A percentile compares a stretch with the other conserved stretches of the same genome.
Evolutionary conservation across 2,113 vertebrate species (phyloP).

Genomic region (Macrotis lagotis): DNA sequence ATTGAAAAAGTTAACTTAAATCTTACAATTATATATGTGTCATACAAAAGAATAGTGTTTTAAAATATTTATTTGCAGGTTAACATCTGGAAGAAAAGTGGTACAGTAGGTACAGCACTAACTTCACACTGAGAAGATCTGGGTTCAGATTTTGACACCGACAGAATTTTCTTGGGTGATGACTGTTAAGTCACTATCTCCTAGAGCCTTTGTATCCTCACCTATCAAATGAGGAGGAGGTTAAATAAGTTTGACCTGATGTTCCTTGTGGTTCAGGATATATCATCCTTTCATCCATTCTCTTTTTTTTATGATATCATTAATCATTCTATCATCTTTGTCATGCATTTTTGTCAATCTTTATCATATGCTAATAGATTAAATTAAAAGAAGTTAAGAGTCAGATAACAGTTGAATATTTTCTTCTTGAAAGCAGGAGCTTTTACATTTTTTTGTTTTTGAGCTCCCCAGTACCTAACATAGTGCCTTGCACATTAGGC

Average conservation of each 20-base stretch:
- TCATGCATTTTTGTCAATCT: neutral
- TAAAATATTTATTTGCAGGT: neutral
- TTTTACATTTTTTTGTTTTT: neutral
- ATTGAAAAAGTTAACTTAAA: neutral
- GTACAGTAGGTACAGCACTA: neutral
- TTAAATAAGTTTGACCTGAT: neutral
- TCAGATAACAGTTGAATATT: neutral
- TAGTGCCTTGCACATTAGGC: neutral
- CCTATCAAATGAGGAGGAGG: too few species aligned
- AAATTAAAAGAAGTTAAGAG: neutral
- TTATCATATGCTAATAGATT: neutral
- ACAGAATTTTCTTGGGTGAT: too few species aligned
- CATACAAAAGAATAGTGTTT: neutral
- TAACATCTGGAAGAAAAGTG: neutral
- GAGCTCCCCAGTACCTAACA: neutral
- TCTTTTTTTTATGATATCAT: neutral
- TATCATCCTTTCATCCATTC: neutral
- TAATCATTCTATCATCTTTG: neutral
- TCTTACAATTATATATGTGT: neutral
- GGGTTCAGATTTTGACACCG: neutral
- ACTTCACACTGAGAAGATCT: neutral
- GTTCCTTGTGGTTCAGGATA: neutral
- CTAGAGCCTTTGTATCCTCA: neutral
- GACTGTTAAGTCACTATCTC: neutral
- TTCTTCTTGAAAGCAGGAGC: neutral